Percentiles rank a stretch among this genome's conserved stretches.
phyloP scores from a whole-genome alignment of 2,113 vertebrate genomes.

The Cebidichthys violaceus region DNA sequence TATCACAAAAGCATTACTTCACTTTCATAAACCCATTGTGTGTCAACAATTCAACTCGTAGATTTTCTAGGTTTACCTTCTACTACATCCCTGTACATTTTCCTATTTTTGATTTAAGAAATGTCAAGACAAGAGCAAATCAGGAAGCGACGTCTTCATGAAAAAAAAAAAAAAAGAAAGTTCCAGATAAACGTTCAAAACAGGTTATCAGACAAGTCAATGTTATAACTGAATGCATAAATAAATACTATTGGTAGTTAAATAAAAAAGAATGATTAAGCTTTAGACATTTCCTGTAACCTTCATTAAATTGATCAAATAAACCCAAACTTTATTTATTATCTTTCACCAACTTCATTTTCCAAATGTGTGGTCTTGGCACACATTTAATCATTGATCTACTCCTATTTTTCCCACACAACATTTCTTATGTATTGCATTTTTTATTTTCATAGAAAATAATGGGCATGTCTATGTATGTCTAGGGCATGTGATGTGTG shows the following conservation, averaged over 20 bases:
- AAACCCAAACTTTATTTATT: background rate
- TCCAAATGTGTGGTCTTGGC: background rate
- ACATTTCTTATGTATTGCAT: background rate
- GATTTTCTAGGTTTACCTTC: background rate
- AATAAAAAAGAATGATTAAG: background rate
- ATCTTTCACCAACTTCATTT: background rate
- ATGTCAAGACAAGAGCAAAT: constrained; percentile 11
- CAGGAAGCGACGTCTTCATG: background rate
- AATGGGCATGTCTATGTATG: background rate
- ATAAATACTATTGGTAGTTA: background rate
- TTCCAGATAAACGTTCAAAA: constrained; percentile 4
- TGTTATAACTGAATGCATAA: background rate
- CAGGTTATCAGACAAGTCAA: background rate
- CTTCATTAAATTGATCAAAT: background rate
- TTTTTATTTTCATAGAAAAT: background rate
- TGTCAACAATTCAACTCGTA: background rate
- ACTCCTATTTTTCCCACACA: background rate
- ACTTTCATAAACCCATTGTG: background rate
- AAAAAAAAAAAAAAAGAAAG: constrained; percentile 11
- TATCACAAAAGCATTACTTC: background rate
- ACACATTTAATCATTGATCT: background rate
- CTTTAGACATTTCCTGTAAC: background rate
- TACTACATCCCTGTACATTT: background rate
- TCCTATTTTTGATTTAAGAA: background rate
- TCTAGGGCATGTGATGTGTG: background rate